A percentile compares a stretch with the other conserved stretches of the same genome.
Evolutionary conservation across 2,113 vertebrate genomes (phyloP).

Genomic region (Heliornis fulica): DNA sequence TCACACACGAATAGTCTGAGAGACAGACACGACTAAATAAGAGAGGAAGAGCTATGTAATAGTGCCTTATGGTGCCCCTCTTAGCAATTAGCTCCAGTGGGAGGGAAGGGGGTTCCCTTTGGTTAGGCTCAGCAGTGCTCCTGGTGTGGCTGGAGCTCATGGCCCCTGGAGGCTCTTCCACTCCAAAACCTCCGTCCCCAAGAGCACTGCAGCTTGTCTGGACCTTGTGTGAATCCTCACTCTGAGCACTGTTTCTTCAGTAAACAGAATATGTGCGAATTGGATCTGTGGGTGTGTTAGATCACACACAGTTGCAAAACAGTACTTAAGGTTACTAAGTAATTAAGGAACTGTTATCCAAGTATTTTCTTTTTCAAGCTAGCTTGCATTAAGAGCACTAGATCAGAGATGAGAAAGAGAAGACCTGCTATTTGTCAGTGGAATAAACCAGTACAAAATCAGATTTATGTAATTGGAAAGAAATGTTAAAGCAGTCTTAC

Average conservation of each 20-base stretch:
- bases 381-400: neutral
- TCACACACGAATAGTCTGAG: neutral
- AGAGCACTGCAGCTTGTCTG: neutral
- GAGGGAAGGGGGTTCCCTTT: neutral
- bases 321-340: too few relatives aligned
- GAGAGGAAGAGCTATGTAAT: neutral
- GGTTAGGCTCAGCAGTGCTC: neutral
- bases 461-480: neutral
- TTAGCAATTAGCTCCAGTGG: neutral
- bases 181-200: neutral
- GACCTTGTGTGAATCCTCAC: neutral
- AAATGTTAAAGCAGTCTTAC: constrained; percentile 66
- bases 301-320: neutral
- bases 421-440: neutral
- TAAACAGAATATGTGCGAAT: neutral
- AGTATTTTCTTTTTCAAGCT: neutral
- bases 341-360: neutral
- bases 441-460: neutral
- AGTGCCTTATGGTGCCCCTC: neutral
- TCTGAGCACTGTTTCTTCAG: neutral
- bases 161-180: neutral
- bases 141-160: neutral
- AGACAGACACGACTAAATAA: neutral
- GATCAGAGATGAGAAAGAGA: neutral
- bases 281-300: neutral